phyloP scores from a whole-genome alignment of 1,140 invertebrate species.

The Xylocopa sonorina region DNA sequence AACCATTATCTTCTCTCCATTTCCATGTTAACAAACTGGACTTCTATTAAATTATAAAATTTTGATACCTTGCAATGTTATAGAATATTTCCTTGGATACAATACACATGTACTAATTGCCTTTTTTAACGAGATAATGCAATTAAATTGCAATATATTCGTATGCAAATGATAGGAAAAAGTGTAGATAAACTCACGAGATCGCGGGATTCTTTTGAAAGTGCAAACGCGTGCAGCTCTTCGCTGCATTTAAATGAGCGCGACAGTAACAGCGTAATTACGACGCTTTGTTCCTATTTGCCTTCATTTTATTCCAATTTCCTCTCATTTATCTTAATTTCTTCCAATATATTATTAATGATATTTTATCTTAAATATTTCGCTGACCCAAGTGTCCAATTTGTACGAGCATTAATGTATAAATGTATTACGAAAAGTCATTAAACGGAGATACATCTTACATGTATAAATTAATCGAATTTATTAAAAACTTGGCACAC shows the following conservation, averaged over 20 bases:
- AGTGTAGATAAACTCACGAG: background rate
- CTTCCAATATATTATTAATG: too few species aligned
- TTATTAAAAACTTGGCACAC: too few species aligned
- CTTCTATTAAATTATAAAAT: background rate
- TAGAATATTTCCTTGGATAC: background rate
- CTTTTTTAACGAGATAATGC: too few species aligned
- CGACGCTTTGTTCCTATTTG: background rate
- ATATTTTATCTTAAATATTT: too few species aligned
- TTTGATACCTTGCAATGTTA: background rate
- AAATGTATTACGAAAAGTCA: too few species aligned
- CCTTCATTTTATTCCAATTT: background rate
- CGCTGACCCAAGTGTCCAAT: too few species aligned
- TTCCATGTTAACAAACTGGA: background rate
- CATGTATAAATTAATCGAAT: too few species aligned
- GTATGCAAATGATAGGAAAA: background rate
- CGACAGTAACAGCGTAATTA: background rate
- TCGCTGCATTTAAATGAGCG: background rate
- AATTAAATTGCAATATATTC: background rate
- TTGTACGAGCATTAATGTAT: too few species aligned
- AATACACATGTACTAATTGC: too few species aligned
- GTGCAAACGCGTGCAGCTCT: background rate
- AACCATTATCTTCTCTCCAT: background rate
- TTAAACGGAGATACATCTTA: too few species aligned
- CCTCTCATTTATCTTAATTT: too few species aligned
- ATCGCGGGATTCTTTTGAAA: background rate